Evolutionary conservation across 2,113 vertebrate genomes (phyloP).

Genomic region (Myxocyprinus asiaticus): DNA sequence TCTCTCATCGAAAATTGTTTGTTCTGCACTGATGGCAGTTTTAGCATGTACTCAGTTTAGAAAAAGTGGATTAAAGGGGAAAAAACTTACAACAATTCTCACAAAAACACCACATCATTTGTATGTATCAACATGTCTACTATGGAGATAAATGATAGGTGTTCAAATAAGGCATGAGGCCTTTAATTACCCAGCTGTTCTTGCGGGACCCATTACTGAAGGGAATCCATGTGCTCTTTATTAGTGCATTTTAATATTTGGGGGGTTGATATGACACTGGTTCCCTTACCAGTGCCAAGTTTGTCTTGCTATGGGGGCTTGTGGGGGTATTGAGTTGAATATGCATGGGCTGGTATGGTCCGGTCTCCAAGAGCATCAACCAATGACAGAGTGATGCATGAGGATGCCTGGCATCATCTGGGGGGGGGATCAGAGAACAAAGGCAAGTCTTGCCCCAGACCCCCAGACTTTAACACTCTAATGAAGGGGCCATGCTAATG

Average conservation of each 20-base stretch:
- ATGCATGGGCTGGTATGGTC: conserved; percentile 68
- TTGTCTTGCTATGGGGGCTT: conserved; percentile 59
- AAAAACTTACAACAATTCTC: neutral
- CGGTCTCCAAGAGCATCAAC: conserved; percentile 53
- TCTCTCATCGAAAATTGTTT: neutral
- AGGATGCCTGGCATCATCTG: conserved; percentile 68
- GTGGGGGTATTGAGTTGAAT: conserved; percentile 65
- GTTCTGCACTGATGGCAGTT: neutral
- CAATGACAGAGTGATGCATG: conserved; percentile 73
- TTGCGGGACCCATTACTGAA: conserved; percentile 71
- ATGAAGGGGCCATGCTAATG: conserved; percentile 64
- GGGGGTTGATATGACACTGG: conserved; percentile 56
- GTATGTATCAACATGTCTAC: conserved; percentile 54
- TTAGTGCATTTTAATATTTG: conserved; percentile 77
- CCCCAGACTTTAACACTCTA: conserved; percentile 58
- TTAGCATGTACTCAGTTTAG: neutral
- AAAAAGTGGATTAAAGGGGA: neutral
- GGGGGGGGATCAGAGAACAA: conserved; percentile 59
- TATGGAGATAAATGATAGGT: conserved; percentile 68
- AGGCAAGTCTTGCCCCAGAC: conserved; percentile 27
- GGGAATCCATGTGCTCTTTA: conserved; percentile 78
- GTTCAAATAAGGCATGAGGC: conserved; percentile 71
- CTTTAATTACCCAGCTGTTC: conserved; percentile 73
- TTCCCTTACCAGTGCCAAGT: conserved; percentile 63
- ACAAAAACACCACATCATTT: neutral